Evolutionary conservation across 1,140 invertebrate genomes (phyloP), one percentile per base, ranked within the genome.

Genomic region (Pentalonia nigronervosa): DNA sequence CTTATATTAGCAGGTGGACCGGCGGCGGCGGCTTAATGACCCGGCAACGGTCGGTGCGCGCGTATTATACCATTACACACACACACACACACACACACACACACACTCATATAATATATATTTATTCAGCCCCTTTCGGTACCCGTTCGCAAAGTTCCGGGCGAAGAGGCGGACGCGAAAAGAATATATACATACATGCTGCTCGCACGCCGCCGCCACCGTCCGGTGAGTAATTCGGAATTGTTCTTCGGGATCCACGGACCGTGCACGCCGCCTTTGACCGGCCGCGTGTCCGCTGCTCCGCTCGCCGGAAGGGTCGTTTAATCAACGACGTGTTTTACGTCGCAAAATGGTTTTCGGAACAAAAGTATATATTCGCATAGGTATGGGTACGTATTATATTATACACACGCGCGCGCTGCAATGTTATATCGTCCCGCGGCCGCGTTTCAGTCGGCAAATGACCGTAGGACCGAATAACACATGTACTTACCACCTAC

Each of bases 1-100:
- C 76, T 92, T 92, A 76, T 76, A 91, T 92, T 84, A 92, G 91
- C 91, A 92, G 91, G 91, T 92, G 91, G 91, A 92, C 91, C 90
- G 53, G 53, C 41, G 50, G n/a, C 30, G 23, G 90, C 90, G 81
- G 81, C 91, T 93, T 93, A 93, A 93, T 93, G 91, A 93, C 91
- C 91, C 91, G 76, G 90, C 67, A 93, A 93, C 91, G 76, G 67
- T 36, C 90, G 91, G 47, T 11, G 91, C 47, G 4, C 23, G 86
- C 50, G 34, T 88, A 47, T 76, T 76, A 30, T 76, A 76, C 60
- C 30, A 76, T 76, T 76, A 90, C 50, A 60, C 53, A 36, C 50
- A 20, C 17, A 25, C n/a, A 11, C 14, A 50, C 30, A 23, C 17
- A n/a, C n/a, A 88, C 48, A 34, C 48, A 50, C 50, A 14, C 30